Evolutionary conservation across 1,140 invertebrate genomes (phyloP), one percentile per base, ranked within the genome.

Genomic region (Bombus turneri): DNA sequence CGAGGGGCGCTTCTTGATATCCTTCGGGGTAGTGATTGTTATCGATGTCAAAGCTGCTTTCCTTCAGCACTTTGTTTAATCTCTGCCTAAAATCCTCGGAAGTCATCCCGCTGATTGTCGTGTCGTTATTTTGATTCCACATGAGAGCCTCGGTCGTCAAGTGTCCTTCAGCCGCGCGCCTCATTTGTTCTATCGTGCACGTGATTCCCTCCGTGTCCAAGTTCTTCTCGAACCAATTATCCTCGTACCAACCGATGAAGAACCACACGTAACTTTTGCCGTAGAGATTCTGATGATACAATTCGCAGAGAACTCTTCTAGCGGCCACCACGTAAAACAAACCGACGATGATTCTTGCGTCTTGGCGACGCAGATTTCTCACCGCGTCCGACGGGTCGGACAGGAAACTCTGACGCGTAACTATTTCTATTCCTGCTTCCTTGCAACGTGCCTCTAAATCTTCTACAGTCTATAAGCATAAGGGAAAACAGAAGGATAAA

Each of bases 241-340:
- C 99, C 92, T 99, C 98, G 94, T 99, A 99, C 99, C 99, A 99
- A 68, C 98, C 99, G 92, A 99, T 99, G 94, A 99, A 99, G 94
- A 99, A 99, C 99, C 99, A 99, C 1, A 99, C 99, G 95, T 99
- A 99, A 62, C 98, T 98, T 91, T 98, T 98, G 5, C 99, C 99
- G 93, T 98, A 99, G 2, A 99, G 95, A 73, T 97, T 97, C 88
- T 99, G 98, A 91, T 98, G 98, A 95, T 99, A 99, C 90, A 99
- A 97, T 95, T 99, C 99, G 95, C 99, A 99, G 6, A 99, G 97
- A 0, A 99, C 99, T 82, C 98, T 96, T 62, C 99, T 96, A 0
- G 99, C 99, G 47, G 99, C 99, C 1, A 99, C 98, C 25, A 99
- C 99, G 95, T 99, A 99, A 95, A 99, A 99, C 25, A 99, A 96